Evolutionary conservation across 2,888 invertebrate genomes (phyloP), one percentile per base, ranked within the genome.

Genomic region (Molanna angustata): DNA sequence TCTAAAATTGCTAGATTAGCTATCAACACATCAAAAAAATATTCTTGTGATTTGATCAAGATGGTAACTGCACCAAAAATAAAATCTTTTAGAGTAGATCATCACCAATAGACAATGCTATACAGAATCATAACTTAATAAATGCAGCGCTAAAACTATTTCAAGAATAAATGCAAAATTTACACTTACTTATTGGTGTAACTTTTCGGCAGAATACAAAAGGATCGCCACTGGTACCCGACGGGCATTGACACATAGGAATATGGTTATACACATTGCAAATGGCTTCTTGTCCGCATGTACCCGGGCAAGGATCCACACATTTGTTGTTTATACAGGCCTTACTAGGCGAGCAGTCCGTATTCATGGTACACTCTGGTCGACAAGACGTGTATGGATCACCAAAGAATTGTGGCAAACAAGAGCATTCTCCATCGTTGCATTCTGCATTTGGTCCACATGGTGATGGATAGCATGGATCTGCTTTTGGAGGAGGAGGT

Each of bases 361-460:
- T 80, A 62, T 86, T 87, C 42, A 83, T 80, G 0, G 84, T 80
- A 64, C 88, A 89, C 70, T 89, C 88, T 4, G 88, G 88, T 56
- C 87, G 76, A 65, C 88, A 89, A 61, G 67, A 72, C 1, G 78
- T 75, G 55, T 81, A 82, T 2, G 90, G 86, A 56, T 84, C 80
- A 11, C 91, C 91, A 45, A 85, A 78, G 62, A 87, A 88, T 42
- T 85, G 84, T 1, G 82, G 72, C 33, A 83, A 75, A 65, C 90
- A 91, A 4, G 82, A 80, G 65, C 90, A 90, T 49, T 82, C 74
- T 17, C 84, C 85, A 56, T 84, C 78, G 43, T 77, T 76, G 64
- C 86, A 88, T 61, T 81, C 73, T 35, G 88, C 84, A 64, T 88
- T 87, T 7, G 85, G 78, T 3, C 88, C 89, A 65, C 93, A 93